Evolutionary conservation across 2,797 vertebrate species (phyloP).

Genomic region (Malacoraja senta): DNA sequence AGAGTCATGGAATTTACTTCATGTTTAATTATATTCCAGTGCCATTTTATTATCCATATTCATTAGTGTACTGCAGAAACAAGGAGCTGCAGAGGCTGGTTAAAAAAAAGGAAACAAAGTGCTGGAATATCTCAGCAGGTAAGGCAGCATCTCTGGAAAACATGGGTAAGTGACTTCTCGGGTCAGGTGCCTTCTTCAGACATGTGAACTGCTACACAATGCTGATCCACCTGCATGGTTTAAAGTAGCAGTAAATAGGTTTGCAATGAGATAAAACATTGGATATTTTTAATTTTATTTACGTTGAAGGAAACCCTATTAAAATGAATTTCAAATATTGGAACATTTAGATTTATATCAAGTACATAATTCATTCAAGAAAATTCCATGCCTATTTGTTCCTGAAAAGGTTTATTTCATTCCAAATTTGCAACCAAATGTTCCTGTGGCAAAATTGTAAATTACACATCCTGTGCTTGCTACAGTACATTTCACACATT

Average conservation of each 20-base stretch:
- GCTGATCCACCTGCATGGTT: background rate
- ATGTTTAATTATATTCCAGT: background rate
- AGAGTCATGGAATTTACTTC: too few relatives aligned
- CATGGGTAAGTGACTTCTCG: too few relatives aligned
- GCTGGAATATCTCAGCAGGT: too few relatives aligned
- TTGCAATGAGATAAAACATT: background rate
- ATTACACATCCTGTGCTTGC: background rate
- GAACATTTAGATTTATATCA: background rate
- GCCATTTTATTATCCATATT: background rate
- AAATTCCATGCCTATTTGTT: background rate
- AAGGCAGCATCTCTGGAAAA: too few relatives aligned
- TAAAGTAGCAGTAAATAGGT: background rate
- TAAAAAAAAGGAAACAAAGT: too few relatives aligned
- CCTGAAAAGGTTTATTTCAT: background rate
- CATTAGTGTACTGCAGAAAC: background rate
- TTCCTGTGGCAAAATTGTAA: background rate
- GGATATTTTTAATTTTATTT: background rate
- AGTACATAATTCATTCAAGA: conserved; percentile 10
- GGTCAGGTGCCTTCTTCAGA: too few relatives aligned
- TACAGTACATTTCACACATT: conserved; percentile 22
- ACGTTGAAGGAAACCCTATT: conserved; percentile 14
- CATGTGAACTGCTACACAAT: too few relatives aligned
- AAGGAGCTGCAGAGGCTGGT: too few relatives aligned
- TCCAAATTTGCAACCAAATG: background rate
- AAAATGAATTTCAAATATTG: conserved; percentile 26